A percentile compares a stretch with the other conserved stretches of the same genome.
phyloP scores from a whole-genome alignment of 2,113 vertebrate species.

The Anoura caudifer region DNA sequence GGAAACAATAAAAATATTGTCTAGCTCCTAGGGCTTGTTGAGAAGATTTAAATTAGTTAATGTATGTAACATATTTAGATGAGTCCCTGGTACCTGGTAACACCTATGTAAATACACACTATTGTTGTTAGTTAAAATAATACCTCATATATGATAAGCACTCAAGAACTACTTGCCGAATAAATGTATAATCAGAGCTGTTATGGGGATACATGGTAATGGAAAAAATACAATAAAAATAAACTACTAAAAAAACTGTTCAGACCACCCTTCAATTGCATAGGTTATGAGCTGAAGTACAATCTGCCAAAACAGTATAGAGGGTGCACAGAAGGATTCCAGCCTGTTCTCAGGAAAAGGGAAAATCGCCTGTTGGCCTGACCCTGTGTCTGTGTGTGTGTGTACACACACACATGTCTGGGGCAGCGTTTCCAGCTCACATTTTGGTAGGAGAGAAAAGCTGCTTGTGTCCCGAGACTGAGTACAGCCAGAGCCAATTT shows the following conservation, averaged over 20 bases:
- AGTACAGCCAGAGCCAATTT: not conserved
- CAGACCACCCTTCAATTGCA: not conserved
- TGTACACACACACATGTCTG: not conserved
- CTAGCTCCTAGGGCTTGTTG: not conserved
- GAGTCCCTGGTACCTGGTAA: not conserved
- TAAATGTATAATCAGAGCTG: not conserved
- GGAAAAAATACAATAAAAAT: too few relatives aligned
- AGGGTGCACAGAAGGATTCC: not conserved
- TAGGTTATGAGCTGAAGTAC: not conserved
- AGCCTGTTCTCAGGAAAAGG: not conserved
- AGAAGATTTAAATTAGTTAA: not conserved
- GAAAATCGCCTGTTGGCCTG: not conserved
- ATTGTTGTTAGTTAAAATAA: not conserved
- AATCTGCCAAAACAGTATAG: not conserved
- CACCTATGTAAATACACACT: not conserved
- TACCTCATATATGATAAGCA: not conserved
- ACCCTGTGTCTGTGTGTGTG: not conserved
- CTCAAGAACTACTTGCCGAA: not conserved
- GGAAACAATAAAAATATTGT: not conserved
- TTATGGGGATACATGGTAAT: not conserved
- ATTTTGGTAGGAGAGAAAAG: slow-evolving; percentile 2
- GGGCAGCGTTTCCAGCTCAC: not conserved
- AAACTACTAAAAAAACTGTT: not conserved
- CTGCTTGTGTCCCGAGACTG: not conserved
- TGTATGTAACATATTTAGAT: not conserved